These are phyloP conservation scores for Sabatieria punctata DNA, from an alignment of 2,888 invertebrate species.

Conservation along the genomic window DNA sequence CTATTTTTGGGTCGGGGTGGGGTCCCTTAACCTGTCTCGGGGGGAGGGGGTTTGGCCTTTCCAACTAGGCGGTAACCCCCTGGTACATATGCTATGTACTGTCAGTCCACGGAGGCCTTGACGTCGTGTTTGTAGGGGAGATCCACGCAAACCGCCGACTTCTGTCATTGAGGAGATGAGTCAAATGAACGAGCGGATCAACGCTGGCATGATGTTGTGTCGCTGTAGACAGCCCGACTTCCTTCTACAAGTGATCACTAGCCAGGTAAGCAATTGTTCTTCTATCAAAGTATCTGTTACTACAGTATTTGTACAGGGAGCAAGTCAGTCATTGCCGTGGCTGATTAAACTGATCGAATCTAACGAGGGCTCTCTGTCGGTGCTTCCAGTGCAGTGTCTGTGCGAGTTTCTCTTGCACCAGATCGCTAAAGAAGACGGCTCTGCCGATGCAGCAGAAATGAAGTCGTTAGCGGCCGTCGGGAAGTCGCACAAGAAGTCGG, in stretches of 20 bases:
- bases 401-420: slow-evolving; percentile 71
- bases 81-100: no score
- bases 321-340: slow-evolving; percentile 91
- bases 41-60: no score
- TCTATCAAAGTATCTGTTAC: no score
- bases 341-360: slow-evolving; percentile 77
- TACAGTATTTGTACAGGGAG: slow-evolving; percentile 36
- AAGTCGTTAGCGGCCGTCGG: no score
- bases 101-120: no score
- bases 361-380: slow-evolving; percentile 67
- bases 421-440: slow-evolving; percentile 9
- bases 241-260: slow-evolving; percentile 71
- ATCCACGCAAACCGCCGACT: slow-evolving; percentile 60
- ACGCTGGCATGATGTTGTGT: slow-evolving; percentile 72
- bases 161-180: slow-evolving; percentile 59
- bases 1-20: no score
- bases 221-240: slow-evolving; percentile 74
- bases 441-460: no score
- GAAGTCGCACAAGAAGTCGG: no score
- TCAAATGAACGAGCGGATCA: slow-evolving; percentile 54
- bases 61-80: no score
- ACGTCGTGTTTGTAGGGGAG: slow-evolving; percentile 48
- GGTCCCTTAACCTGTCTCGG: no score
- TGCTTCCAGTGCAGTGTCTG: slow-evolving; percentile 86
- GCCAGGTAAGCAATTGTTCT: no score